Percentiles rank a stretch among this genome's conserved stretches.
Evolutionary conservation across 2,888 invertebrate genomes (phyloP).

Genomic region (Orchesella flavescens): DNA sequence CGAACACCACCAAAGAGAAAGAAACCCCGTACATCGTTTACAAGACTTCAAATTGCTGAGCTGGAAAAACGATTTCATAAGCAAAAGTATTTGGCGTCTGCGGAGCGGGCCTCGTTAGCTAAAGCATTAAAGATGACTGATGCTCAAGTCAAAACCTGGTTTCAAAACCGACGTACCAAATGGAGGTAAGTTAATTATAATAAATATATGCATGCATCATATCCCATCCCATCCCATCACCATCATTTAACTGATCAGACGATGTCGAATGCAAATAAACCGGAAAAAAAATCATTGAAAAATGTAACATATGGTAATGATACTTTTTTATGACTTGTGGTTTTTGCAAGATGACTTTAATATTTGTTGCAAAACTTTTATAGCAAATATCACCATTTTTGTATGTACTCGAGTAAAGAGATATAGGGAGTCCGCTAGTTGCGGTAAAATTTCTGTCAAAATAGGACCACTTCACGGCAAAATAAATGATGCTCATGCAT

Average conservation of each 20-base stretch:
- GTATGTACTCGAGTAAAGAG: too few species aligned
- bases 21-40: slow-evolving; percentile 98
- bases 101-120: slow-evolving; percentile 94
- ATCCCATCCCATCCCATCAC: too few species aligned
- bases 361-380: slow-evolving; percentile 22
- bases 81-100: slow-evolving; percentile 98
- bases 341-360: slow-evolving; percentile 2
- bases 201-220: too few species aligned
- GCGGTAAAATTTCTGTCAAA: slow-evolving; percentile 19
- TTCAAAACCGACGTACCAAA: slow-evolving; percentile 97
- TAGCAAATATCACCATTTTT: slow-evolving; percentile 3
- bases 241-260: too few species aligned
- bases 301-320: slow-evolving; percentile 19
- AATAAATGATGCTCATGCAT: neutral
- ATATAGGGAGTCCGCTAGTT: neutral
- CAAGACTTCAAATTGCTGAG: slow-evolving; percentile 93
- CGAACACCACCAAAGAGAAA: slow-evolving; percentile 98
- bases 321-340: slow-evolving; percentile 25
- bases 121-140: slow-evolving; percentile 99
- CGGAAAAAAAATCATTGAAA: neutral
- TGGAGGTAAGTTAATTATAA: slow-evolving; percentile 86
- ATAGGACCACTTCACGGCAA: neutral
- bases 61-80: slow-evolving; percentile 97
- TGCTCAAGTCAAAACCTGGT: slow-evolving; percentile 99
- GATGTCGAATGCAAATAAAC: too few species aligned